Conservation (phyloP, 2,797 vertebrate genomes). For the Pelodytes ibericus region DNA sequence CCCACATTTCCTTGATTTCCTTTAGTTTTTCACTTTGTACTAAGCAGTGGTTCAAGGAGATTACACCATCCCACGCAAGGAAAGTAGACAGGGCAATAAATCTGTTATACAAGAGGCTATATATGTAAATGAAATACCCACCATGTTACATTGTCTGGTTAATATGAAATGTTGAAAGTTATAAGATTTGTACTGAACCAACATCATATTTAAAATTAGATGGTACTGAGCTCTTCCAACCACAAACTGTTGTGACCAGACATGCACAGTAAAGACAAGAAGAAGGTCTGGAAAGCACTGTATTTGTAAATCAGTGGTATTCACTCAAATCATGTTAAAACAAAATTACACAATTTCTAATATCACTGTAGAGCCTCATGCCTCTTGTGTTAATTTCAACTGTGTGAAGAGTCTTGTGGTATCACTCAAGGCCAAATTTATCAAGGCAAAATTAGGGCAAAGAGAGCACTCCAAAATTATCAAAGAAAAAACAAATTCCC, state of each 20-base stretch:
- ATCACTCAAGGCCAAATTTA: background rate
- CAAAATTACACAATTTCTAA: no score
- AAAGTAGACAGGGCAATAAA: background rate
- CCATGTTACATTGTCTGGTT: background rate
- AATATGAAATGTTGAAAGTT: background rate
- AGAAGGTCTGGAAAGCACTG: no score
- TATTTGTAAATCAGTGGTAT: no score
- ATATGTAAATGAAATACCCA: background rate
- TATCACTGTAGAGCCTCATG: background rate
- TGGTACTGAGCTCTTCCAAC: background rate
- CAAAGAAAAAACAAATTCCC: background rate
- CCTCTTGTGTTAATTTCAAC: background rate
- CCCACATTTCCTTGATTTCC: no score
- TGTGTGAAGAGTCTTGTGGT: background rate
- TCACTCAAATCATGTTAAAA: no score
- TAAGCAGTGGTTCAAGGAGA: background rate
- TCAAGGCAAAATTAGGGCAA: background rate
- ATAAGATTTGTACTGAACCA: background rate
- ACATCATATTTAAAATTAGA: constrained; percentile 1
- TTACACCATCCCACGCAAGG: background rate
- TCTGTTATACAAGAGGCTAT: background rate
- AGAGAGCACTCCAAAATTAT: background rate
- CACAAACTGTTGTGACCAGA: background rate
- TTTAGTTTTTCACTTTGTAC: background rate
- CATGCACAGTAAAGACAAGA: no score